A percentile compares a stretch with the other conserved stretches of the same genome.
phyloP scores from a whole-genome alignment of 2,888 invertebrate genomes.

The Andrena haemorrhoa region DNA sequence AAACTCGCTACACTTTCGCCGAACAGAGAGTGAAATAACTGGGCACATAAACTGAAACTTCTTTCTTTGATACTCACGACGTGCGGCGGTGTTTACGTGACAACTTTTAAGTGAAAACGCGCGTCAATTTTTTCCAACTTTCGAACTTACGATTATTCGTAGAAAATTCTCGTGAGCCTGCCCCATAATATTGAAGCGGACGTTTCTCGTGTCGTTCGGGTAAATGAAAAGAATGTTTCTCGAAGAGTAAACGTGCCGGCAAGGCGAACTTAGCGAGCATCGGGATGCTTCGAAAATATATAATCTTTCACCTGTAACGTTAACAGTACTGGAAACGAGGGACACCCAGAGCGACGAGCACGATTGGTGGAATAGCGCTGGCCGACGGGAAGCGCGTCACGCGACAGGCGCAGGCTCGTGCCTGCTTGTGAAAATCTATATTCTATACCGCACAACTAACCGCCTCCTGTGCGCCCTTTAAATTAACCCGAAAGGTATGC shows the following conservation, averaged over 20 bases:
- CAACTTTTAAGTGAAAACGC: not conserved
- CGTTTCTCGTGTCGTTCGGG: not conserved
- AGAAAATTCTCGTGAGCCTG: not conserved
- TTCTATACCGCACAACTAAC: constrained; percentile 73
- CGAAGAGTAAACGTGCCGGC: not conserved
- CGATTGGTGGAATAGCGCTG: constrained; percentile 50
- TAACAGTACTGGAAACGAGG: constrained; percentile 41
- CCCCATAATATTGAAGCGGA: not conserved
- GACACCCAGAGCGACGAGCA: constrained; percentile 34
- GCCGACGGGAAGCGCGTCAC: constrained; percentile 43
- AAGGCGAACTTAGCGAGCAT: not conserved
- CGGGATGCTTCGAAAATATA: not conserved
- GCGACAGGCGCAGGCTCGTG: constrained; percentile 77
- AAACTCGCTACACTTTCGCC: not conserved
- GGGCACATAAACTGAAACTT: not conserved
- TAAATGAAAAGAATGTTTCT: not conserved
- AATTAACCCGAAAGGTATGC: not conserved
- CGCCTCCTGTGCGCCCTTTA: constrained; percentile 5
- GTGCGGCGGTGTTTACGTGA: no score
- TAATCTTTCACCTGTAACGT: constrained; percentile 30
- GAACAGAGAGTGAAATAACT: constrained; percentile 9
- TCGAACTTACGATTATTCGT: not conserved
- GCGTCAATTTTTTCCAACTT: not conserved
- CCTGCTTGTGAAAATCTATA: constrained; percentile 80
- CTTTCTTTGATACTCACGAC: not conserved